Conservation (phyloP, 2,113 vertebrate species). For the Myodes glareolus region DNA sequence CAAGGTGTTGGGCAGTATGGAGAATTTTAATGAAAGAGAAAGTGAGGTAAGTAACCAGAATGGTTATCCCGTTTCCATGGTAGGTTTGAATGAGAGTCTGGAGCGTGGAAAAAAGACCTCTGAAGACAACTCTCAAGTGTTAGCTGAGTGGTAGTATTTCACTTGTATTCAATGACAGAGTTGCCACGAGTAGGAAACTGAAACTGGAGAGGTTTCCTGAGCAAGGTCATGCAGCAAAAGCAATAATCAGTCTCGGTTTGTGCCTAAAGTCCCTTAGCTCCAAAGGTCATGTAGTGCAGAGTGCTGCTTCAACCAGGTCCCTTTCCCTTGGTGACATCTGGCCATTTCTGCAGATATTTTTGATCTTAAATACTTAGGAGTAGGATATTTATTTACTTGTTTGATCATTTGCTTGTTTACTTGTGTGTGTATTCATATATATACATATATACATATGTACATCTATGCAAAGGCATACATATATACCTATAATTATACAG, state of each 20-base stretch:
- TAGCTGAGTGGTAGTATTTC: not conserved
- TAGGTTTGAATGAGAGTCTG: not conserved
- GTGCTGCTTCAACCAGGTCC: not conserved
- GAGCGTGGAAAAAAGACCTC: not conserved
- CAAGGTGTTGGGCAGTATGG: not conserved
- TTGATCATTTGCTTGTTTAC: not conserved
- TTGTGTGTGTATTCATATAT: too few relatives aligned
- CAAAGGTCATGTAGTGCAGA: not conserved
- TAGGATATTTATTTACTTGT: not conserved
- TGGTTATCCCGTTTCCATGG: not conserved
- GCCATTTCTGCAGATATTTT: not conserved
- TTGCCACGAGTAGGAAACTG: not conserved
- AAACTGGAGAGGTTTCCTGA: not conserved
- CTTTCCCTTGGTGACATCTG: not conserved
- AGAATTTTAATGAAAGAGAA: not conserved
- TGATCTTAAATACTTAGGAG: not conserved
- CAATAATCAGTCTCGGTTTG: not conserved
- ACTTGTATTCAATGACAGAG: not conserved
- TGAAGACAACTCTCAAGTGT: not conserved
- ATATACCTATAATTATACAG: not conserved
- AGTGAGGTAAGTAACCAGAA: not conserved
- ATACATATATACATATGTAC: not conserved
- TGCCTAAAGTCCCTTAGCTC: not conserved
- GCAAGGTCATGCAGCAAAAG: not conserved
- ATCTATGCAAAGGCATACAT: not conserved